Percentiles rank a stretch among this genome's conserved stretches.
Evolutionary conservation across 2,797 vertebrate genomes (phyloP).

Genomic region (Sparidentex hasta): DNA sequence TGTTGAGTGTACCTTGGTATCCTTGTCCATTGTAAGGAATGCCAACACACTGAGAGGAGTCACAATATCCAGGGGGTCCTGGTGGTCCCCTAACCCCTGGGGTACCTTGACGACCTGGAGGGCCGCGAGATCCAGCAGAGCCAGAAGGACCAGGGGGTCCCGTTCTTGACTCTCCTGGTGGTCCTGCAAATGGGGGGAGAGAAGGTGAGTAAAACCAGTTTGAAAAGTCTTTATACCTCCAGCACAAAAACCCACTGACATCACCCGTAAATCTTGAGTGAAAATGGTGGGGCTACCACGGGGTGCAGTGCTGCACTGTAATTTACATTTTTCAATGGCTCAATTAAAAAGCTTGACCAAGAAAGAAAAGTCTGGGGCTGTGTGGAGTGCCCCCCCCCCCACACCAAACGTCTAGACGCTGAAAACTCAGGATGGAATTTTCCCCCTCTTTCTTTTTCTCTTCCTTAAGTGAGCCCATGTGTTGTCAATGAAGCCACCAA

Average conservation of each 20-base stretch:
- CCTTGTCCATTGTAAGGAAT: constrained; percentile 99
- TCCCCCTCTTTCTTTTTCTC: constrained; percentile 64
- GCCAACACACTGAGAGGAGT: constrained; percentile 98
- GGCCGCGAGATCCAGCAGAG: constrained; percentile 92
- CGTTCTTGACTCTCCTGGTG: constrained; percentile 94
- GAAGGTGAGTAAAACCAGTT: constrained; percentile 31
- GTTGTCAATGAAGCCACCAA: constrained; percentile 87
- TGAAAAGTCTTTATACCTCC: constrained; percentile 29
- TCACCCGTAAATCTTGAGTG: constrained; percentile 68
- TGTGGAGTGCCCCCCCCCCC: constrained; percentile 73
- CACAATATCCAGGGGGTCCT: constrained; percentile 96
- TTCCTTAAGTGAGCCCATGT: constrained; percentile 83
- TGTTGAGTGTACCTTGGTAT: constrained; percentile 92
- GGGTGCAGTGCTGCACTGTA: constrained; percentile 65
- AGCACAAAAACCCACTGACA: constrained; percentile 65
- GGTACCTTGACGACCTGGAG: constrained; percentile 94
- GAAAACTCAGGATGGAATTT: constrained; percentile 86
- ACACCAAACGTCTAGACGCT: constrained; percentile 84
- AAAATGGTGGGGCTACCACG: constrained; percentile 63
- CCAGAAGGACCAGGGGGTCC: constrained; percentile 94
- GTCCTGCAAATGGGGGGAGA: constrained; percentile 83
- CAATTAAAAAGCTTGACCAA: constrained; percentile 81
- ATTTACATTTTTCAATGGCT: constrained; percentile 83
- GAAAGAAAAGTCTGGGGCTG: constrained; percentile 59
- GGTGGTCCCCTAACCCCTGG: constrained; percentile 94